Evolutionary conservation across 2,888 invertebrate species (phyloP).

Genomic region (Hedya salicella): DNA sequence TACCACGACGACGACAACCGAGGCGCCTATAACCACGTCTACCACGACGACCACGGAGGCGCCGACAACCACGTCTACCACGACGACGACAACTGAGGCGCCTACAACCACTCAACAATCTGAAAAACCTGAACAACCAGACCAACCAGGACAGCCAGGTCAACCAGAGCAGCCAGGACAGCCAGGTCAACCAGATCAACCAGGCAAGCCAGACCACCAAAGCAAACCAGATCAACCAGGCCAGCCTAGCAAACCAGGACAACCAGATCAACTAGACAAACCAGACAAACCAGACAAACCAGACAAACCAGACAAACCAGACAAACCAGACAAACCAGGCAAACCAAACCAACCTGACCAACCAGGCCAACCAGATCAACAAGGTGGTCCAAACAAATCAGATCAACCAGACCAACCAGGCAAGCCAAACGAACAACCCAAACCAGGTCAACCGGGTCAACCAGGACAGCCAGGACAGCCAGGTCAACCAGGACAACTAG

Average conservation of each 20-base stretch:
- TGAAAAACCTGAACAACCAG: not conserved
- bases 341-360: no score
- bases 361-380: no score
- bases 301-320: not conserved
- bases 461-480: not conserved
- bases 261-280: not conserved
- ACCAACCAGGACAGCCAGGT: not conserved
- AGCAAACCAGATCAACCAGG: constrained; percentile 1
- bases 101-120: constrained; percentile 1
- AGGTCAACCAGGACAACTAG: not conserved
- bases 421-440: no score
- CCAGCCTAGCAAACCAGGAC: not conserved
- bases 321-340: not conserved
- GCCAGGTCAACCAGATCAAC: not conserved
- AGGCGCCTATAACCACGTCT: constrained; percentile 4
- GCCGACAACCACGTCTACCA: constrained; percentile 7
- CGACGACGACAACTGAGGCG: constrained; percentile 14
- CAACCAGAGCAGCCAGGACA: not conserved
- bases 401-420: no score
- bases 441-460: not conserved
- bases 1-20: constrained; percentile 28
- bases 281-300: constrained; percentile 5
- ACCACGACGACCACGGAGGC: constrained; percentile 15
- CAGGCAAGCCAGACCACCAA: not conserved
- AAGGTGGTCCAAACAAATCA: no score